These are phyloP conservation scores for Asteroscopus sphinx DNA, from an alignment of 2,888 invertebrate species.

Conservation along the genomic window DNA sequence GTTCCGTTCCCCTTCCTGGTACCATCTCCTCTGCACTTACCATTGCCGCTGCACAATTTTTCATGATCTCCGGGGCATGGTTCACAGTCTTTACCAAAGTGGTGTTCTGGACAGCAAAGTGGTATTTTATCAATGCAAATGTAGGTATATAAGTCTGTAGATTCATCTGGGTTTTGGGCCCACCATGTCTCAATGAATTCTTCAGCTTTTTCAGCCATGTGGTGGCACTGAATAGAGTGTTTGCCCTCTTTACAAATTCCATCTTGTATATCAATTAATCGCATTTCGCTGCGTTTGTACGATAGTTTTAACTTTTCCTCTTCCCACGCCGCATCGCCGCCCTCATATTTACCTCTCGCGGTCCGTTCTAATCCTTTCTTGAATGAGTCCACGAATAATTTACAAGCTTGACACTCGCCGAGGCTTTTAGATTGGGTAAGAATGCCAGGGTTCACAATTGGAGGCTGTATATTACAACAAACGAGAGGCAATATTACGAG, in stretches of 20 bases:
- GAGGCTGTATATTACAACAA: constrained; percentile 67
- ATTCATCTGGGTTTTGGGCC: constrained; percentile 89
- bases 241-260: constrained; percentile 94
- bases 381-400: constrained; percentile 93
- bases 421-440: constrained; percentile 83
- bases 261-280: constrained; percentile 97
- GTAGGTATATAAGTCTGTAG: constrained; percentile 86
- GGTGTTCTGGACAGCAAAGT: constrained; percentile 95
- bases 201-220: constrained; percentile 95
- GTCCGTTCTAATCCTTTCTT: constrained; percentile 95
- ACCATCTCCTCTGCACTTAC: constrained; percentile 95
- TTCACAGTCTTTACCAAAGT: constrained; percentile 95
- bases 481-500: constrained; percentile 60
- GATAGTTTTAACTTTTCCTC: constrained; percentile 95
- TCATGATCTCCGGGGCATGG: constrained; percentile 94
- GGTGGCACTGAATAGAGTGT: constrained; percentile 94
- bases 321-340: constrained; percentile 98
- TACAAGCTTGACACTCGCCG: constrained; percentile 95
- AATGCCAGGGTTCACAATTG: constrained; percentile 70
- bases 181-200: constrained; percentile 96
- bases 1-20: constrained; percentile 98
- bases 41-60: constrained; percentile 94
- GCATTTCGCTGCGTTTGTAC: constrained; percentile 96
- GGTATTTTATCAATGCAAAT: constrained; percentile 94
- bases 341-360: constrained; percentile 96